These are phyloP conservation scores for Capitulum mitella DNA, from an alignment of 2,888 invertebrate genomes.

Conservation along the genomic window DNA sequence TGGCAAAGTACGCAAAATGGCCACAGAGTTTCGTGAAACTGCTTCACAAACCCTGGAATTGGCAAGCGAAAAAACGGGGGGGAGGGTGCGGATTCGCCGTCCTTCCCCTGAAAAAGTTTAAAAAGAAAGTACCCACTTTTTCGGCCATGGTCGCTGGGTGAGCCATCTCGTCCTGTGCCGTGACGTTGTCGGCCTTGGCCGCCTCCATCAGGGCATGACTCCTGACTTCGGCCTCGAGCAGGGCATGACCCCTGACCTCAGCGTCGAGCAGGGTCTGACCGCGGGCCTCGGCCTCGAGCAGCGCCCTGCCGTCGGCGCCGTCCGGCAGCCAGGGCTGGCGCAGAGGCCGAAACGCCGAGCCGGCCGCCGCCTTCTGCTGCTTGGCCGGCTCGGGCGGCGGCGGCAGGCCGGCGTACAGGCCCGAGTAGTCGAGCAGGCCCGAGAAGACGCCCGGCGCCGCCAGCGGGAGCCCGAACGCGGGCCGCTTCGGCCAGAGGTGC, in stretches of 20 bases:
- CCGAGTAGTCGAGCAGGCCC: slow-evolving; percentile 28
- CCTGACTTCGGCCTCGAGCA: neutral
- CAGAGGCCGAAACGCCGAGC: slow-evolving; percentile 6
- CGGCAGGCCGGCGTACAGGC: neutral
- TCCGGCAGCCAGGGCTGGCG: slow-evolving; percentile 18
- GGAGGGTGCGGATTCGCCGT: too few relatives aligned
- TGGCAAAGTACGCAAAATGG: too few relatives aligned
- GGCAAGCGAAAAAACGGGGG: too few relatives aligned
- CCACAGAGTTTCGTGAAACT: too few relatives aligned
- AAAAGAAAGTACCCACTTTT: neutral
- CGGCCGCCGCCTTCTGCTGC: slow-evolving; percentile 25
- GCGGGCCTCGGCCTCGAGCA: neutral
- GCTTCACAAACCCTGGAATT: too few relatives aligned
- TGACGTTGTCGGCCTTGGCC: neutral
- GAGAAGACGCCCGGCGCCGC: slow-evolving; percentile 6
- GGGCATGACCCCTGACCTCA: slow-evolving; percentile 25
- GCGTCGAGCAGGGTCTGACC: slow-evolving; percentile 27
- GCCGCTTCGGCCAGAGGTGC: slow-evolving; percentile 27
- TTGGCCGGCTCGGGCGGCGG: slow-evolving; percentile 21
- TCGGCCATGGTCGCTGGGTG: neutral
- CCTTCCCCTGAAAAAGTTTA: too few relatives aligned
- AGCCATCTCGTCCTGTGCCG: slow-evolving; percentile 24
- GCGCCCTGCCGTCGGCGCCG: neutral
- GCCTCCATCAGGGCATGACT: slow-evolving; percentile 11
- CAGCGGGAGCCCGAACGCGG: neutral